phyloP scores from a whole-genome alignment of 2,888 invertebrate genomes.

The Acleris holmiana region DNA sequence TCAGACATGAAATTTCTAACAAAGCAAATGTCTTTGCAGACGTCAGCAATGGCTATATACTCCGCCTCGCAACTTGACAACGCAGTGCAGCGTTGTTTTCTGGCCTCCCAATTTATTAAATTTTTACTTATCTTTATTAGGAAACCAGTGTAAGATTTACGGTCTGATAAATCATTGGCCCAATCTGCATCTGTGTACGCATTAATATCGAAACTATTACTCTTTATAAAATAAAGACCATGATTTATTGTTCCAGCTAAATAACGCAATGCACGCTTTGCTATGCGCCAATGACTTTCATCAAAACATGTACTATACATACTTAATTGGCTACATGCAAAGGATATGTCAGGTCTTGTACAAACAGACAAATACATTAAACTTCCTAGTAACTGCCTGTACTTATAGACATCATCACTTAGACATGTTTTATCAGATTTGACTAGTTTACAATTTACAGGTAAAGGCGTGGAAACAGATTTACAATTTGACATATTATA shows the following conservation, averaged over 20 bases:
- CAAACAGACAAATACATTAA: slow-evolving; percentile 32
- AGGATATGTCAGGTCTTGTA: slow-evolving; percentile 33
- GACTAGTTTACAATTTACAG: background rate
- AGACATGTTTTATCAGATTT: slow-evolving; percentile 6
- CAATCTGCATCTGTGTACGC: slow-evolving; percentile 3
- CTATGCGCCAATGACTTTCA: slow-evolving; percentile 23
- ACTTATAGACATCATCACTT: slow-evolving; percentile 3
- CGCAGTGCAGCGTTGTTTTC: background rate
- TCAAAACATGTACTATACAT: slow-evolving; percentile 22
- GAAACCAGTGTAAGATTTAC: slow-evolving; percentile 10
- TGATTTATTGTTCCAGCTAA: background rate
- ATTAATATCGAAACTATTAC: background rate
- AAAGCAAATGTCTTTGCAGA: background rate
- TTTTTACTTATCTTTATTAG: slow-evolving; percentile 1
- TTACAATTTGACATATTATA: slow-evolving; percentile 18
- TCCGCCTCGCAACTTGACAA: background rate
- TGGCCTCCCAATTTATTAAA: background rate
- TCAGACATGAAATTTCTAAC: background rate
- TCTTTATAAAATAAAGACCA: slow-evolving; percentile 2
- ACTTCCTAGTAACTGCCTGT: slow-evolving; percentile 30
- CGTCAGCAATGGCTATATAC: background rate
- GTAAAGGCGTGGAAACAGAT: slow-evolving; percentile 15
- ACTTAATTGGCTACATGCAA: slow-evolving; percentile 30
- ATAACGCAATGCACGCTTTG: background rate
- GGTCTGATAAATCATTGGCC: slow-evolving; percentile 1